A percentile compares a stretch with the other conserved stretches of the same genome.
These are phyloP conservation scores for Eudemis profundana DNA, from an alignment of 2,888 invertebrate species.

Conservation along the genomic window DNA sequence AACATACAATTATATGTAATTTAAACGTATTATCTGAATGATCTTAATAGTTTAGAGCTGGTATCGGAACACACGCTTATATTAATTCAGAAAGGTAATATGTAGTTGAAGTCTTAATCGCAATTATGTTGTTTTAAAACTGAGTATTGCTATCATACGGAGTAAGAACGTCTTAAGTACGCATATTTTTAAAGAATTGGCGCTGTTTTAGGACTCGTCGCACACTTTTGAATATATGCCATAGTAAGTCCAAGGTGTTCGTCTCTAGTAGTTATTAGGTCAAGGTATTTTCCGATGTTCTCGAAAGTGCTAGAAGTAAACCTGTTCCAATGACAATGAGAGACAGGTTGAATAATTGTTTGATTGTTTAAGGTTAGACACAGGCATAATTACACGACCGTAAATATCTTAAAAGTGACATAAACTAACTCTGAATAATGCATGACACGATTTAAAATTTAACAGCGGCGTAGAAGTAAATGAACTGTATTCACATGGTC, in stretches of 20 bases:
- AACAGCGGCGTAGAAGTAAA: too few relatives aligned
- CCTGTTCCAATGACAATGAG: conserved; percentile 63
- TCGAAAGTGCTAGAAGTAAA: conserved; percentile 63
- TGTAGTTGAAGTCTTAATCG: not conserved
- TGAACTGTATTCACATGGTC: too few relatives aligned
- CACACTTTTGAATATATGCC: conserved; percentile 10
- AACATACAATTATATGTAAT: conserved; percentile 30
- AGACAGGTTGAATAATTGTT: conserved; percentile 55
- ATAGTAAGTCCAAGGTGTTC: conserved; percentile 42
- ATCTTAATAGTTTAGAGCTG: conserved; percentile 6
- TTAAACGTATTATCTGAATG: conserved; percentile 24
- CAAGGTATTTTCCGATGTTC: conserved; percentile 67
- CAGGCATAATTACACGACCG: not conserved
- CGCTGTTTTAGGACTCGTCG: not conserved
- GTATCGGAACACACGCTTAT: conserved; percentile 12
- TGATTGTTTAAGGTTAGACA: conserved; percentile 52
- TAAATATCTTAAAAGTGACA: too few relatives aligned
- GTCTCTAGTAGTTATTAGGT: conserved; percentile 60
- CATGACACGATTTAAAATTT: too few relatives aligned
- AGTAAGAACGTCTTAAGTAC: not conserved
- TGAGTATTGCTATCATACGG: not conserved
- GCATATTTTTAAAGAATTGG: not conserved
- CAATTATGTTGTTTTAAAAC: not conserved
- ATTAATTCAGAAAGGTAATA: not conserved
- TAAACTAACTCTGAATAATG: too few relatives aligned